These are phyloP conservation scores for Rhorus exstirpatorius DNA, from an alignment of 2,888 invertebrate genomes.

Conservation along the genomic window DNA sequence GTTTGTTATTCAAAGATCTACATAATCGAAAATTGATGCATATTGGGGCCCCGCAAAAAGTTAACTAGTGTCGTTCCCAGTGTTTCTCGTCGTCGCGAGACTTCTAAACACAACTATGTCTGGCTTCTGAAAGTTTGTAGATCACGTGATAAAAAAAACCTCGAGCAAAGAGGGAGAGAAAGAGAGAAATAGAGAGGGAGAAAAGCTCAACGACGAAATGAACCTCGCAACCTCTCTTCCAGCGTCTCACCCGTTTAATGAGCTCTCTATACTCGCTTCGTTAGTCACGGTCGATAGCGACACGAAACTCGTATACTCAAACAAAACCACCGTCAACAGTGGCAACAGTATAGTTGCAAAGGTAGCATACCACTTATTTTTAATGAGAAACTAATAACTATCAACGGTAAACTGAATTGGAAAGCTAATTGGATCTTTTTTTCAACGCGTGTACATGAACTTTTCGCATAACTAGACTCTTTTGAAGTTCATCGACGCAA, in stretches of 20 bases:
- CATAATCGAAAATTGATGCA: slow-evolving; percentile 9
- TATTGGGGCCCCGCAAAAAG: slow-evolving; percentile 15
- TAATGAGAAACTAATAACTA: slow-evolving; percentile 71
- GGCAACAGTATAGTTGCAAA: slow-evolving; percentile 36
- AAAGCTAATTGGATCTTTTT: slow-evolving; percentile 51
- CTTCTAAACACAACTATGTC: neutral
- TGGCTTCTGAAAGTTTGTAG: slow-evolving; percentile 28
- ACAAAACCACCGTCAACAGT: slow-evolving; percentile 35
- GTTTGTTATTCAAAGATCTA: slow-evolving; percentile 27
- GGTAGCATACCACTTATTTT: slow-evolving; percentile 58
- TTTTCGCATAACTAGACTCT: neutral
- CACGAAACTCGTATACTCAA: slow-evolving; percentile 20
- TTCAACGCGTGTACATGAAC: neutral
- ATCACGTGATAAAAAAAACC: slow-evolving; percentile 28
- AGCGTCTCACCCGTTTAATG: slow-evolving; percentile 27
- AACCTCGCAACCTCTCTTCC: slow-evolving; percentile 18
- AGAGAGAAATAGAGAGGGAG: slow-evolving; percentile 14
- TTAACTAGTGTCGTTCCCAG: neutral
- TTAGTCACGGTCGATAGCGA: slow-evolving; percentile 51
- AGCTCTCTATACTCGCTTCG: slow-evolving; percentile 43
- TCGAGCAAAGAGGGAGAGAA: neutral
- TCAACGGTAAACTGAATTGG: slow-evolving; percentile 41
- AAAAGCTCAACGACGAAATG: slow-evolving; percentile 20
- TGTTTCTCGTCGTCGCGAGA: slow-evolving; percentile 9
- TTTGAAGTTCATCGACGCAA: slow-evolving; percentile 3